These are phyloP conservation scores for Rhinolophus ferrumequinum DNA, from an alignment of 2,113 vertebrate genomes.

Conservation along the genomic window DNA sequence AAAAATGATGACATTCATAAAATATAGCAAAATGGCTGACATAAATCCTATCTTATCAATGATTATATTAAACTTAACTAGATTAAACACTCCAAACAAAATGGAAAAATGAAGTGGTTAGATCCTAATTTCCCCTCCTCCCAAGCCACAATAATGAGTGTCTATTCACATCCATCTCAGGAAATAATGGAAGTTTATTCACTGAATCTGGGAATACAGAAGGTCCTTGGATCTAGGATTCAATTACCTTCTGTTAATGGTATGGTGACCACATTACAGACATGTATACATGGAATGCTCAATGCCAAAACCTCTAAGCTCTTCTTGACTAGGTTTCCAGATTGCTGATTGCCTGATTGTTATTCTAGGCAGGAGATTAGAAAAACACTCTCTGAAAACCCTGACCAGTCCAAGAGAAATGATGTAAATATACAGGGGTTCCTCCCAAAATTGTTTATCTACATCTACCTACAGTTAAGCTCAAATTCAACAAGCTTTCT, in stretches of 20 bases:
- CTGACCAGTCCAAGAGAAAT: not conserved
- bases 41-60: not conserved
- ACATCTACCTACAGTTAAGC: not conserved
- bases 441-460: not conserved
- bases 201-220: not conserved
- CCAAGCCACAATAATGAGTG: not conserved
- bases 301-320: constrained; percentile 28
- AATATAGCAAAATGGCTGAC: not conserved
- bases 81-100: not conserved
- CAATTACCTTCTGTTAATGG: not conserved
- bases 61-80: not conserved
- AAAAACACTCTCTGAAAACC: not conserved
- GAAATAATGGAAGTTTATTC: not conserved
- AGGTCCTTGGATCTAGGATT: not conserved
- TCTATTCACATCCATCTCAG: not conserved
- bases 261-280: not conserved
- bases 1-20: not conserved
- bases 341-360: not conserved
- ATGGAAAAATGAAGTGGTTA: not conserved
- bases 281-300: not conserved
- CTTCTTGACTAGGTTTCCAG: not conserved
- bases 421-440: not conserved
- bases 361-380: constrained; percentile 5
- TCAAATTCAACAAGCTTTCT: not conserved
- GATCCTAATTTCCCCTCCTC: not conserved